Conservation (phyloP, 2,113 vertebrate species). For the Cynoglossus semilaevis region DNA sequence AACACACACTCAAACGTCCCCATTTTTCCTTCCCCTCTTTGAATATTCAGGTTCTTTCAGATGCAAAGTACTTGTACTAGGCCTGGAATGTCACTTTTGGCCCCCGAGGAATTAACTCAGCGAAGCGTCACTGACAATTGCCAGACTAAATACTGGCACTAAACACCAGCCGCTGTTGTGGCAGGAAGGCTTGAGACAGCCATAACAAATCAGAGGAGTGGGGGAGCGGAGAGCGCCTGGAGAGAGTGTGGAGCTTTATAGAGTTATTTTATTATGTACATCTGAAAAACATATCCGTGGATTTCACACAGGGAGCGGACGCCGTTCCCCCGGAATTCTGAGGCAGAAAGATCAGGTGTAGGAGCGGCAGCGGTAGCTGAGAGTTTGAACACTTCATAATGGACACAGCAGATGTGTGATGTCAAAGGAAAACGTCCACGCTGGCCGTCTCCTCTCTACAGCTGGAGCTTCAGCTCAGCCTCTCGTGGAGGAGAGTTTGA, state of each 20-base stretch:
- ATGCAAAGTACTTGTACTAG: conserved; percentile 52
- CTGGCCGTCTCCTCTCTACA: too few relatives aligned
- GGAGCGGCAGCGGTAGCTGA: conserved; percentile 1
- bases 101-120: conserved; percentile 48
- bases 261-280: conserved; percentile 59
- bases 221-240: conserved; percentile 26
- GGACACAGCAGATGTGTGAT: not conserved
- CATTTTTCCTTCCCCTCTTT: conserved; percentile 32
- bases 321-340: conserved; percentile 1
- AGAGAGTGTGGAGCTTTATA: conserved; percentile 42
- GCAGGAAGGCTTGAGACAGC: conserved; percentile 57
- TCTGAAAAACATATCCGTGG: conserved; percentile 58
- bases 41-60: conserved; percentile 62
- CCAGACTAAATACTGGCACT: conserved; percentile 64
- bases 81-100: conserved; percentile 60
- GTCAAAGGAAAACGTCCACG: not conserved
- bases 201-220: conserved; percentile 56
- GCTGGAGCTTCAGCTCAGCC: too few relatives aligned
- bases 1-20: too few relatives aligned
- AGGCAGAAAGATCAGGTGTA: conserved; percentile 40
- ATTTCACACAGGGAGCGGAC: conserved; percentile 32
- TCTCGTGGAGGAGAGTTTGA: conserved; percentile 1
- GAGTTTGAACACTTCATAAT: conserved; percentile 10
- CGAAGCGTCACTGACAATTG: conserved; percentile 62
- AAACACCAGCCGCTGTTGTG: conserved; percentile 54